Conservation (phyloP, 2,888 invertebrate species). For the Leucania comma region DNA sequence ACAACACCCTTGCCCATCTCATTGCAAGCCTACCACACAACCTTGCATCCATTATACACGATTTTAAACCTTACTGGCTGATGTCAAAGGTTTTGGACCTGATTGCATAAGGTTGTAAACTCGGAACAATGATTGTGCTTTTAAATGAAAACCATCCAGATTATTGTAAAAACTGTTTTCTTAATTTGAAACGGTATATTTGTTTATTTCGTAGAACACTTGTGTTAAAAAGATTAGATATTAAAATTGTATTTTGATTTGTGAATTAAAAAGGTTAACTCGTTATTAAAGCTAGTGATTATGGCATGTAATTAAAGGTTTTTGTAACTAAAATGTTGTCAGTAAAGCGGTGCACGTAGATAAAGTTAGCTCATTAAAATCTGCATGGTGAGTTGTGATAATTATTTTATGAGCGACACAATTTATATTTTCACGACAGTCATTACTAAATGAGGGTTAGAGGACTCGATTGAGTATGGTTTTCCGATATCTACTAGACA, state of each 20-base stretch:
- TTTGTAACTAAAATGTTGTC: conserved; percentile 17
- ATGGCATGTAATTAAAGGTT: conserved; percentile 8
- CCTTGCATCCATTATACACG: neutral
- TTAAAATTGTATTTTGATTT: conserved; percentile 29
- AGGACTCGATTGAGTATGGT: too few relatives aligned
- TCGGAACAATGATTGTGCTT: conserved; percentile 61
- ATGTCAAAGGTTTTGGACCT: conserved; percentile 8
- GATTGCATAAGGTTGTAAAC: conserved; percentile 27
- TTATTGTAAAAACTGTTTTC: conserved; percentile 69
- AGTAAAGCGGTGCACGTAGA: neutral
- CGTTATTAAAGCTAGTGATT: neutral
- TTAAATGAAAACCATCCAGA: conserved; percentile 68
- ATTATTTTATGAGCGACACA: conserved; percentile 8
- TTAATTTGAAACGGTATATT: conserved; percentile 59
- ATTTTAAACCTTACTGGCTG: conserved; percentile 32
- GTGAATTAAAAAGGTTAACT: neutral
- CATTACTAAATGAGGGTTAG: neutral
- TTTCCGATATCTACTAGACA: too few relatives aligned
- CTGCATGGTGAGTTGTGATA: conserved; percentile 5
- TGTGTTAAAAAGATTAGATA: conserved; percentile 27
- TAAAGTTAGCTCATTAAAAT: conserved; percentile 37
- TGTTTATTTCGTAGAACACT: conserved; percentile 30
- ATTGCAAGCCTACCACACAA: conserved; percentile 56
- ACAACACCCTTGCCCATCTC: conserved; percentile 69
- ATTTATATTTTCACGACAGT: neutral